Evolutionary conservation across 2,888 invertebrate species (phyloP), one percentile per base, ranked within the genome.

Genomic region (Calliopum simillimum): DNA sequence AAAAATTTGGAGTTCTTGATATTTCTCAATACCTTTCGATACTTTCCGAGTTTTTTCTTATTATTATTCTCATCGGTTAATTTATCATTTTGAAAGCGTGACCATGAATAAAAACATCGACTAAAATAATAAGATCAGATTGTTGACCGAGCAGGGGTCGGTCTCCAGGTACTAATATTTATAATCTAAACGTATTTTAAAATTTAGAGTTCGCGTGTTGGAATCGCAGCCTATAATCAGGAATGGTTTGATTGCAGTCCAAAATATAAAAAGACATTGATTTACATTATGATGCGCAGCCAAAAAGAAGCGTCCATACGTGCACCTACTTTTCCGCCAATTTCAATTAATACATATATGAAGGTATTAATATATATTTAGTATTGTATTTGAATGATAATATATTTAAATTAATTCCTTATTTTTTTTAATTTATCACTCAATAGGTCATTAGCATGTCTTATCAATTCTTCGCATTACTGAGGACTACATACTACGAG

Each of bases 251-350:
- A 76, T 43, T 78, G 78, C 67, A 74, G 76, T 68, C 59, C 72
- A 1, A 53, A 58, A 1, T 84, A 84, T 43, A 79, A 79, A 43
- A 76, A 75, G 62, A 77, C 79, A 13, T 59, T 84, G 49, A n/a
- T 77, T 2, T 75, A 76, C n/a, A 73, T 84, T 3, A 82, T 84
- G 1, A 69, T 76, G 69, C 79, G 84, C 6, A 80, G 82, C 51
- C 83, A 83, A 44, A 81, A 79, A 53, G 73, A 79, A 1, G 79
- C 81, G 21, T 80, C 79, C 0, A 79, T 84, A 33, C 77, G 79
- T 11, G 81, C 83, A 3, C 81, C 82, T 13, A 82, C 81, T 25
- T 83, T 83, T 76, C 80, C 81, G 59, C 80, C 82, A 23, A 80
- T 84, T 8, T 84, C 83, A 0, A 78, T 84, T 55, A 71, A 77